These are phyloP conservation scores for Aleiodes sp. DNA, from an alignment of 1,140 invertebrate genomes.

Conservation along the genomic window DNA sequence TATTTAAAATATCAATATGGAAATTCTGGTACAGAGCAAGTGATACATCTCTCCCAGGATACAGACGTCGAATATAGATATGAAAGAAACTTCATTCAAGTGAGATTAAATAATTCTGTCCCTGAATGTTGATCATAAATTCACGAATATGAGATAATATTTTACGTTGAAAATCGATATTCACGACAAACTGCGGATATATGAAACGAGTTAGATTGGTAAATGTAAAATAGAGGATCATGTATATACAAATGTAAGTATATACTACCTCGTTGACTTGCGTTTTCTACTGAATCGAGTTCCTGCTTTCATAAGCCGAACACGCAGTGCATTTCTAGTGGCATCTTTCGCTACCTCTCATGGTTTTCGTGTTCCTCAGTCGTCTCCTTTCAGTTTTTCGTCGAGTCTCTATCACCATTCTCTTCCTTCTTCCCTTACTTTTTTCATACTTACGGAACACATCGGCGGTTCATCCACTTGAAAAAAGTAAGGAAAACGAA, in stretches of 20 bases:
- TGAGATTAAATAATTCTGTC: too few relatives aligned
- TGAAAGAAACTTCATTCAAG: too few relatives aligned
- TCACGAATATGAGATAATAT: background rate
- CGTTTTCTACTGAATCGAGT: conserved; percentile 8
- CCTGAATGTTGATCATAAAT: too few relatives aligned
- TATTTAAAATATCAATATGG: background rate
- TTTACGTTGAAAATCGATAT: conserved; percentile 4
- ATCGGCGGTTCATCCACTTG: conserved; percentile 35
- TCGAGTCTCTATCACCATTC: background rate
- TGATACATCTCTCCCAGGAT: too few relatives aligned
- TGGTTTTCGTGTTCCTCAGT: background rate
- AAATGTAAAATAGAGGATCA: conserved; percentile 16
- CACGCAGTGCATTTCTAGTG: conserved; percentile 21
- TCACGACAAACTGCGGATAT: conserved; percentile 7
- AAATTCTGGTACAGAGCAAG: too few relatives aligned
- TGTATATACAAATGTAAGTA: conserved; percentile 2
- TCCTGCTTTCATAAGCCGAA: conserved; percentile 22
- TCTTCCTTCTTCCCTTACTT: background rate
- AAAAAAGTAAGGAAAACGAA: conserved; percentile 32
- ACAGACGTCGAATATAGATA: too few relatives aligned
- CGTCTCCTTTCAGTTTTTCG: conserved; percentile 10
- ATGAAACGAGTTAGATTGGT: background rate
- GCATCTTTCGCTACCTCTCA: conserved; percentile 7
- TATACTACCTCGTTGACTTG: conserved; percentile 20
- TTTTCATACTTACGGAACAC: conserved; percentile 25